Percentiles rank a stretch among this genome's conserved stretches.
These are phyloP conservation scores for Corythaixoides concolor DNA, from an alignment of 2,113 vertebrate species.

Conservation along the genomic window DNA sequence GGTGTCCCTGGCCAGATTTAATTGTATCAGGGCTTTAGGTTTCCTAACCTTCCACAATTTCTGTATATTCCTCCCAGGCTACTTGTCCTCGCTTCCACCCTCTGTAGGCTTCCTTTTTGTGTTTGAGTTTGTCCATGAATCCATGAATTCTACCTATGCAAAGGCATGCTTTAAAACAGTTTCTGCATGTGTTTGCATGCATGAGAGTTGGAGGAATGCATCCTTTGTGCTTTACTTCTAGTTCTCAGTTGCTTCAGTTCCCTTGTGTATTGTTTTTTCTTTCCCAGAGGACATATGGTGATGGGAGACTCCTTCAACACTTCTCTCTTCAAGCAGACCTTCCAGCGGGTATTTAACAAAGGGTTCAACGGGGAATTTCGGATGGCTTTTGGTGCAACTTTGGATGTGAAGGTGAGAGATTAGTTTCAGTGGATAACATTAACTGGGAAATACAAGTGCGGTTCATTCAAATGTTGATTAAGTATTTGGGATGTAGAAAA, in stretches of 20 bases:
- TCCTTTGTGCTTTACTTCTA: neutral
- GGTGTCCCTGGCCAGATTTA: no score
- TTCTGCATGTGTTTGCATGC: neutral
- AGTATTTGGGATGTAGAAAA: neutral
- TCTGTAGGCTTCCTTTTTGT: no score
- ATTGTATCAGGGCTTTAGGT: no score
- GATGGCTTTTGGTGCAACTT: constrained; percentile 93
- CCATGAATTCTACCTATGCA: neutral
- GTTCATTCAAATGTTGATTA: neutral
- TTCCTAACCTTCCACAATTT: no score
- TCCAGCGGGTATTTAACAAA: constrained; percentile 94
- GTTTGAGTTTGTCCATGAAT: neutral
- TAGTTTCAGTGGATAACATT: neutral
- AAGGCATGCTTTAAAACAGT: neutral
- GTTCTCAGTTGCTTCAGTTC: neutral
- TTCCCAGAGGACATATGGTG: constrained; percentile 89
- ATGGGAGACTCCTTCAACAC: constrained; percentile 99
- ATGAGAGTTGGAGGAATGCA: neutral
- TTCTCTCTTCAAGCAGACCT: constrained; percentile 98
- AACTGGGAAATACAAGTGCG: neutral
- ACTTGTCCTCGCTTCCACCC: no score
- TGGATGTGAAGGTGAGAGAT: constrained; percentile 90
- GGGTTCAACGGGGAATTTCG: constrained; percentile 90
- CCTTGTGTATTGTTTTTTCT: neutral
- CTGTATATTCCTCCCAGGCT: no score